These are phyloP conservation scores for Ormyrus nitidulus DNA, from an alignment of 2,888 invertebrate species.

Conservation along the genomic window DNA sequence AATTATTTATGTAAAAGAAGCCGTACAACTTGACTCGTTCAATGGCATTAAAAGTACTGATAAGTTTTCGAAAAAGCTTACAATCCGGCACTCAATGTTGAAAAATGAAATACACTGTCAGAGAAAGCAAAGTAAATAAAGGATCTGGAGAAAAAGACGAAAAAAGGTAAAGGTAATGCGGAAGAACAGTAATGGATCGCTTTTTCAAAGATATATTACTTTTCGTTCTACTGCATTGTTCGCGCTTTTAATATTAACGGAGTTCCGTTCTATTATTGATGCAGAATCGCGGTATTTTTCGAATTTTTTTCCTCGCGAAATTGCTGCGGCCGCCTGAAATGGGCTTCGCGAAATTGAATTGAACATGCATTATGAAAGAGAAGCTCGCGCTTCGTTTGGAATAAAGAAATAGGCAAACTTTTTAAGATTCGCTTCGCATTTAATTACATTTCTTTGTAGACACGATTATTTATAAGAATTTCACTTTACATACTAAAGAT, in stretches of 20 bases:
- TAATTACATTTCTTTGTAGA: too few relatives aligned
- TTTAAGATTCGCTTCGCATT: too few relatives aligned
- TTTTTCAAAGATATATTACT: conserved; percentile 29
- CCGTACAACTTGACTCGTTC: too few relatives aligned
- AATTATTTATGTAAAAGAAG: too few relatives aligned
- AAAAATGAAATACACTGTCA: neutral
- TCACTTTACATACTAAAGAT: too few relatives aligned
- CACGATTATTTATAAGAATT: too few relatives aligned
- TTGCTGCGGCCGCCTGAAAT: neutral
- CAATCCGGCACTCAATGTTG: neutral
- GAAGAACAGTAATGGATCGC: conserved; percentile 33
- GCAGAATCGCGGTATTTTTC: conserved; percentile 10
- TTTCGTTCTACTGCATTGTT: neutral
- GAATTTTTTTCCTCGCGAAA: neutral
- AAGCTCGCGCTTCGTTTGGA: neutral
- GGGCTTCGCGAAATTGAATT: conserved; percentile 18
- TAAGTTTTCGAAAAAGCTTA: too few relatives aligned
- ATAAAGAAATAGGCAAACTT: too few relatives aligned
- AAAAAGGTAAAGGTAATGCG: neutral
- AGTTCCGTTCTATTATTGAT: conserved; percentile 6
- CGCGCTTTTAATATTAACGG: conserved; percentile 28
- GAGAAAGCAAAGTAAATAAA: neutral
- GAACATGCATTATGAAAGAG: conserved; percentile 28
- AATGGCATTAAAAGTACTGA: too few relatives aligned
- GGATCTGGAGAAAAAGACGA: neutral